Conservation (phyloP, 2,888 invertebrate species). For the Amitus sp. region DNA sequence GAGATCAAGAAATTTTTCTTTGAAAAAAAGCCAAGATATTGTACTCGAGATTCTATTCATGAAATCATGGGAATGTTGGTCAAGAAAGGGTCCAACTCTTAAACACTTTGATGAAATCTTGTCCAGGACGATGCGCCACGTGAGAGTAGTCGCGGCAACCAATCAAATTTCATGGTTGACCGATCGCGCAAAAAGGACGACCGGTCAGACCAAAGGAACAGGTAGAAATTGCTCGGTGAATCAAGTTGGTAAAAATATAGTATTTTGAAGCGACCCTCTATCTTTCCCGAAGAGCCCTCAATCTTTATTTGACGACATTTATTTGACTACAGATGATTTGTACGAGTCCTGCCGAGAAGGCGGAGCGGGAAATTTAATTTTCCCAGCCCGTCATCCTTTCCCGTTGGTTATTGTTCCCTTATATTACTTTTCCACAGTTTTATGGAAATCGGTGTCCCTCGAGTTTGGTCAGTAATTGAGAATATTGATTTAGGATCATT, state of each 20-base stretch:
- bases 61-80: constrained; percentile 28
- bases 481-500: neutral
- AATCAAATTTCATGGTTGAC: constrained; percentile 38
- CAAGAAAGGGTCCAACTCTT: constrained; percentile 21
- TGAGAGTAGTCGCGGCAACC: constrained; percentile 50
- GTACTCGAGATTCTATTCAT: constrained; percentile 8
- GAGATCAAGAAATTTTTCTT: too few relatives aligned
- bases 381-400: too few relatives aligned
- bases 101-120: constrained; percentile 55
- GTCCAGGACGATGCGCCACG: constrained; percentile 57
- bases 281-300: constrained; percentile 1
- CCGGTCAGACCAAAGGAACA: constrained; percentile 23
- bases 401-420: constrained; percentile 24
- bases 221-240: constrained; percentile 28
- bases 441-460: neutral
- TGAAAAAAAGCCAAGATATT: too few relatives aligned
- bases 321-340: constrained; percentile 20
- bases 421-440: neutral
- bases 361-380: constrained; percentile 18
- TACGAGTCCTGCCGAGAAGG: constrained; percentile 10
- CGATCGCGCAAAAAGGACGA: constrained; percentile 34
- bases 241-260: constrained; percentile 15
- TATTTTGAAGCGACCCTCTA: constrained; percentile 13
- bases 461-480: too few relatives aligned
- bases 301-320: constrained; percentile 14